These are phyloP conservation scores for Aphelinus certus DNA, from an alignment of 1,140 invertebrate species.

Conservation along the genomic window DNA sequence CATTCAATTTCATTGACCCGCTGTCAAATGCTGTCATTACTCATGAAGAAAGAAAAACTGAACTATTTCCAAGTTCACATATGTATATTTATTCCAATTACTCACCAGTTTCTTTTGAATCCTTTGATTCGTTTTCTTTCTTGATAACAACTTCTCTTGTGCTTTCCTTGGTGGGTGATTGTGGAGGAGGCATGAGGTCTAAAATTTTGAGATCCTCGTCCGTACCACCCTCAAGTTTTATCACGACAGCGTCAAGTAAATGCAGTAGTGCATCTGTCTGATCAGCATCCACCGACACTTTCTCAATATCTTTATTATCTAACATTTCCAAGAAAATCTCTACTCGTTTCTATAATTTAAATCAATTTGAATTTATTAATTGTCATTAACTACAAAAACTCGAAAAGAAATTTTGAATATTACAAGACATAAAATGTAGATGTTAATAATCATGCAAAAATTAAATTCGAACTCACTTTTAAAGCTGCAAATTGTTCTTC, in stretches of 20 bases:
- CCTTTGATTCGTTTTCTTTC: constrained; percentile 61
- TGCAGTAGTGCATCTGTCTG: constrained; percentile 88
- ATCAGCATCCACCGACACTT: constrained; percentile 86
- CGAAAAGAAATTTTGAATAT: no score
- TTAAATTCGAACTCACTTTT: constrained; percentile 71
- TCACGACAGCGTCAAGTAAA: constrained; percentile 94
- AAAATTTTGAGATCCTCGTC: constrained; percentile 91
- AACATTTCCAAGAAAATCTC: constrained; percentile 90
- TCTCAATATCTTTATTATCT: constrained; percentile 77
- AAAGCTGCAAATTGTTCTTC: constrained; percentile 86
- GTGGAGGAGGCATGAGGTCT: constrained; percentile 70
- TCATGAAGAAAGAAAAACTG: background rate
- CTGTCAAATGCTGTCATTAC: no score
- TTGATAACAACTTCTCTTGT: constrained; percentile 51
- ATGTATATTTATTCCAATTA: background rate
- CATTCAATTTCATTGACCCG: background rate
- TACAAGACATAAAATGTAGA: no score
- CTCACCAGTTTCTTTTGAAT: constrained; percentile 49
- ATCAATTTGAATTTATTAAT: no score
- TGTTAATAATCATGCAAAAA: background rate
- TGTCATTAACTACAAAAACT: no score
- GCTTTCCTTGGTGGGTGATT: constrained; percentile 49
- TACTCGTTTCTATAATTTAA: constrained; percentile 78
- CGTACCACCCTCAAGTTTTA: constrained; percentile 96
- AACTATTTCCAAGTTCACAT: constrained; percentile 2